A percentile compares a stretch with the other conserved stretches of the same genome.
Conservation (phyloP, 1,140 invertebrate genomes). For the Solenopsis fugax region DNA sequence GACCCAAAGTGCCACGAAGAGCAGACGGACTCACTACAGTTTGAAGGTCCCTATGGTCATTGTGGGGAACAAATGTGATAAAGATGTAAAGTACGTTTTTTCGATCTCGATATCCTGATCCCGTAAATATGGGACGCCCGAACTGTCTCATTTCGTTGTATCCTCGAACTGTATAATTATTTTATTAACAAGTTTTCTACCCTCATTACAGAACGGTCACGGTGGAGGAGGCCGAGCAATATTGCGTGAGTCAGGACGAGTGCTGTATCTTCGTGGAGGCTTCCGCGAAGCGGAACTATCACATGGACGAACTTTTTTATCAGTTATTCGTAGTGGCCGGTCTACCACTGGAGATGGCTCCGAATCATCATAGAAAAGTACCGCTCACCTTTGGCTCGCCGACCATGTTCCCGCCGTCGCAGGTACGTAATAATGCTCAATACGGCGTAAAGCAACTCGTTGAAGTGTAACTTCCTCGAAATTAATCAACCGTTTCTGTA, state of each 20-base stretch:
- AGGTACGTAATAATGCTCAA: slow-evolving; percentile 80
- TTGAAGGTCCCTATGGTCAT: slow-evolving; percentile 93
- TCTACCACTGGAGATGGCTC: slow-evolving; percentile 95
- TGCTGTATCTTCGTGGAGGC: slow-evolving; percentile 93
- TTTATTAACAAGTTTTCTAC: neutral
- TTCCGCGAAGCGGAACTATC: slow-evolving; percentile 92
- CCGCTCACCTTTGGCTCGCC: slow-evolving; percentile 90
- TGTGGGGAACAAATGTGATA: slow-evolving; percentile 94
- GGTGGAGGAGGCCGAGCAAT: slow-evolving; percentile 90
- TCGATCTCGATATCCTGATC: neutral
- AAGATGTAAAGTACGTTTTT: slow-evolving; percentile 89
- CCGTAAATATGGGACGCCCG: neutral
- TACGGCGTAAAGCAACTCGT: neutral
- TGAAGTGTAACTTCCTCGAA: neutral
- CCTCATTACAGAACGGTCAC: slow-evolving; percentile 88
- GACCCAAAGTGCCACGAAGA: slow-evolving; percentile 86
- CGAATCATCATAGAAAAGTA: slow-evolving; percentile 93
- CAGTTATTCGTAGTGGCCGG: slow-evolving; percentile 93
- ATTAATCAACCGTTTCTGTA: slow-evolving; percentile 19
- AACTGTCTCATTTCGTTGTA: neutral
- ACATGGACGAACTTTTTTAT: slow-evolving; percentile 93
- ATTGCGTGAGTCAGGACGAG: slow-evolving; percentile 90
- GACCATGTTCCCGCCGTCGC: slow-evolving; percentile 89
- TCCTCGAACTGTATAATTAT: neutral
- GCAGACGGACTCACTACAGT: slow-evolving; percentile 88